Evolutionary conservation across 1,140 invertebrate species (phyloP).

Genomic region (Chymomyza costata): DNA sequence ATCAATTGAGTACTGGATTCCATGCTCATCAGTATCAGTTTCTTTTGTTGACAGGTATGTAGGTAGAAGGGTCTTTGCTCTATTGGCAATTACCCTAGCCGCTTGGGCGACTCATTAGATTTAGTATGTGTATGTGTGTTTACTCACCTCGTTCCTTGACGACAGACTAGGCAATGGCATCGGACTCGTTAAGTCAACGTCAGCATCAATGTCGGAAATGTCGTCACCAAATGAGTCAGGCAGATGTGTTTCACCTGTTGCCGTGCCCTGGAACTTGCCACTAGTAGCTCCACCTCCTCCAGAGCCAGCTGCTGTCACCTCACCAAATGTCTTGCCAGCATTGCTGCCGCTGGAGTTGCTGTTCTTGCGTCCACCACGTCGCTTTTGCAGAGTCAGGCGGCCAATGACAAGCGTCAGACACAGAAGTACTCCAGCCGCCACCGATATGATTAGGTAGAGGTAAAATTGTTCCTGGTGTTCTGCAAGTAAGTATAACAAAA

Average conservation of each 20-base stretch:
- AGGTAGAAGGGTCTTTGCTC: no score
- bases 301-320: slow-evolving; percentile 9
- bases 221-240: slow-evolving; percentile 84
- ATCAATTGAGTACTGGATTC: no score
- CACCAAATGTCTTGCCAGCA: slow-evolving; percentile 28
- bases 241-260: slow-evolving; percentile 78
- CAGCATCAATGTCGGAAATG: slow-evolving; percentile 84
- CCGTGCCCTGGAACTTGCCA: slow-evolving; percentile 77
- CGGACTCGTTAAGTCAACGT: slow-evolving; percentile 81
- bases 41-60: no score
- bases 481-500: slow-evolving; percentile 69
- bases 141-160: slow-evolving; percentile 52
- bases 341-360: slow-evolving; percentile 41
- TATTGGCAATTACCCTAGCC: no score
- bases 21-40: no score
- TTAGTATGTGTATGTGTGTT: no score
- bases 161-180: slow-evolving; percentile 76
- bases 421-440: slow-evolving; percentile 81
- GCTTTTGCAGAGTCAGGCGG: slow-evolving; percentile 80
- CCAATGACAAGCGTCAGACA: slow-evolving; percentile 82
- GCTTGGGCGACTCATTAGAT: no score
- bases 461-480: slow-evolving; percentile 87
- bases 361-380: slow-evolving; percentile 76
- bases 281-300: slow-evolving; percentile 14
- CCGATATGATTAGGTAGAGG: slow-evolving; percentile 84